phyloP scores from a whole-genome alignment of 2,888 invertebrate species.

The Hoplodrina blanda region DNA sequence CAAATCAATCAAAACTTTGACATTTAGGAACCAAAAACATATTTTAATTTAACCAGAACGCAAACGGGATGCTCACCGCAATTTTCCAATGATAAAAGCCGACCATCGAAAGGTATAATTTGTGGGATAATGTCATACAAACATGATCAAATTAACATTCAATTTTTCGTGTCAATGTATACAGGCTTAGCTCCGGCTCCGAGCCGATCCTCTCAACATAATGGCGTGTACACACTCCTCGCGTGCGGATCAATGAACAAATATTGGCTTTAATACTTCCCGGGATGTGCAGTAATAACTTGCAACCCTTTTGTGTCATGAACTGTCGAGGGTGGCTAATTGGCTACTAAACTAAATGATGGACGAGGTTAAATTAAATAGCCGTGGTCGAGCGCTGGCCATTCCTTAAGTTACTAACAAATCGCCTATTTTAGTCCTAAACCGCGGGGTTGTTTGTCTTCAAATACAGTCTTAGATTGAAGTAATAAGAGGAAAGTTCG shows the following conservation, averaged over 20 bases:
- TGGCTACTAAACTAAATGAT: conserved; percentile 13
- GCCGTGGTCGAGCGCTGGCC: not conserved
- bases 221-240: conserved; percentile 76
- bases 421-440: not conserved
- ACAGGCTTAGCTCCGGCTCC: conserved; percentile 58
- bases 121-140: conserved; percentile 58
- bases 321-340: conserved; percentile 16
- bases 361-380: not conserved
- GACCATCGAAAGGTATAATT: conserved; percentile 23
- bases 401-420: not conserved
- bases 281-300: conserved; percentile 51
- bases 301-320: conserved; percentile 44
- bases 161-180: conserved; percentile 68
- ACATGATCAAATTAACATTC: conserved; percentile 65
- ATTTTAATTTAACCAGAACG: not conserved
- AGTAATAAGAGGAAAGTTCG: not conserved
- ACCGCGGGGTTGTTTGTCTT: not conserved
- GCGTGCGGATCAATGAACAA: conserved; percentile 73
- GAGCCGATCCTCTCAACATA: conserved; percentile 74
- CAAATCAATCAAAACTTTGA: not conserved
- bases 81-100: conserved; percentile 17
- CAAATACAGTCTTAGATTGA: not conserved
- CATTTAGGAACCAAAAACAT: not conserved
- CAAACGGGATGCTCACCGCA: conserved; percentile 13
- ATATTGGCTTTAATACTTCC: conserved; percentile 78